Percentiles rank a stretch among this genome's conserved stretches.
phyloP scores from a whole-genome alignment of 2,113 vertebrate genomes.

The Pycnonotus jocosus region DNA sequence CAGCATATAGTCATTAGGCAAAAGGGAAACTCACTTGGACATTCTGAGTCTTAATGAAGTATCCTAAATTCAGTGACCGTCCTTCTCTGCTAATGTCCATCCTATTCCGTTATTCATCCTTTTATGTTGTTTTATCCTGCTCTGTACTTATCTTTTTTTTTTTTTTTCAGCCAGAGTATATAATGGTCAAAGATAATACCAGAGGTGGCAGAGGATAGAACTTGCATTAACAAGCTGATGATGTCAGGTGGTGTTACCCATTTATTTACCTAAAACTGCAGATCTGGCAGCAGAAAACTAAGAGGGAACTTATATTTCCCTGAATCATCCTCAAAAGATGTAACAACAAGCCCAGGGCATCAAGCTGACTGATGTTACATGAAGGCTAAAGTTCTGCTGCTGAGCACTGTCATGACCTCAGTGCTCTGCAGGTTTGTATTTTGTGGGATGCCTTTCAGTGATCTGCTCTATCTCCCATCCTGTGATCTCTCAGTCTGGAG shows the following conservation, averaged over 20 bases:
- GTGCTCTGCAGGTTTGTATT: neutral
- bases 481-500: neutral
- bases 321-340: neutral
- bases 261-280: neutral
- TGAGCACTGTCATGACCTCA: neutral
- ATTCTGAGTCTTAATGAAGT: neutral
- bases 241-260: neutral
- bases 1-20: neutral
- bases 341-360: neutral
- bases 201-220: neutral
- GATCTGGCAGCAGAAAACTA: neutral
- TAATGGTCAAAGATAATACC: neutral
- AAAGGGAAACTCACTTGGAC: neutral
- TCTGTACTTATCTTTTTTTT: neutral
- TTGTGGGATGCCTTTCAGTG: neutral
- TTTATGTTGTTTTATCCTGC: neutral
- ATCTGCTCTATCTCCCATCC: neutral
- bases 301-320: neutral
- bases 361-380: neutral
- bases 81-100: neutral
- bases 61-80: neutral
- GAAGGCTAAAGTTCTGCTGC: neutral
- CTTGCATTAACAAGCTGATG: neutral
- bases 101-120: neutral
- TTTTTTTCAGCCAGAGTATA: neutral